Percentiles rank a stretch among this genome's conserved stretches.
Evolutionary conservation across 2,797 vertebrate species (phyloP).

Genomic region (Streptopelia turtur): DNA sequence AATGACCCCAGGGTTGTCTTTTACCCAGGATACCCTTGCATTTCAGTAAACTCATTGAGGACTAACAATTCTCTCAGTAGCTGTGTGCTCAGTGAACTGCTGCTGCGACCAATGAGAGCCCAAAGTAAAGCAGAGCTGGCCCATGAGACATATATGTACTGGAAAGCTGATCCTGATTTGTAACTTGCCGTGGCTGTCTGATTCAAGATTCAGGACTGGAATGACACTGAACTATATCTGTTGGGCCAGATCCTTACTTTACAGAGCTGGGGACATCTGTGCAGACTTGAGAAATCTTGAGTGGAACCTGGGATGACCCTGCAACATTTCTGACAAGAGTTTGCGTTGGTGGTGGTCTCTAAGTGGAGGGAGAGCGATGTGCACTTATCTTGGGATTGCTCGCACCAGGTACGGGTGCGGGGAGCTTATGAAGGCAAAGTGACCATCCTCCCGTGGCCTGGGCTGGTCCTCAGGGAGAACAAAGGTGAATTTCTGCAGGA

Average conservation of each 20-base stretch:
- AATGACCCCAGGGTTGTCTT: neutral
- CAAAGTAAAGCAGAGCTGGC: neutral
- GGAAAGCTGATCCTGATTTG: neutral
- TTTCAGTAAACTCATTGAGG: neutral
- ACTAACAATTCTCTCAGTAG: neutral
- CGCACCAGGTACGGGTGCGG: conserved; percentile 54
- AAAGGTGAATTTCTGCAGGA: conserved; percentile 76
- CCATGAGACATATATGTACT: neutral
- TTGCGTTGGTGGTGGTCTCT: neutral
- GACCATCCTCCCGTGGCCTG: neutral
- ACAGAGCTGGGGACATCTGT: neutral
- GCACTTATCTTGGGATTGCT: conserved; percentile 32
- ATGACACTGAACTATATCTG: neutral
- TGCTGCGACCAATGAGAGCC: neutral
- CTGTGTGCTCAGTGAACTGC: neutral
- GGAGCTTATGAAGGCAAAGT: rapidly evolving
- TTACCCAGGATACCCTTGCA: neutral
- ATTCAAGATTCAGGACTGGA: neutral
- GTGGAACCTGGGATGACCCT: neutral
- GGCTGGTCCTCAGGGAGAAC: conserved; percentile 21
- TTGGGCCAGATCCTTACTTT: neutral
- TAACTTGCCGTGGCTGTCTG: neutral
- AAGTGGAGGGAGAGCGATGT: neutral
- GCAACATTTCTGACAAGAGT: neutral
- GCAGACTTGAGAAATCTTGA: neutral